phyloP scores from a whole-genome alignment of 2,888 invertebrate genomes.

The Drosophila mimetica region DNA sequence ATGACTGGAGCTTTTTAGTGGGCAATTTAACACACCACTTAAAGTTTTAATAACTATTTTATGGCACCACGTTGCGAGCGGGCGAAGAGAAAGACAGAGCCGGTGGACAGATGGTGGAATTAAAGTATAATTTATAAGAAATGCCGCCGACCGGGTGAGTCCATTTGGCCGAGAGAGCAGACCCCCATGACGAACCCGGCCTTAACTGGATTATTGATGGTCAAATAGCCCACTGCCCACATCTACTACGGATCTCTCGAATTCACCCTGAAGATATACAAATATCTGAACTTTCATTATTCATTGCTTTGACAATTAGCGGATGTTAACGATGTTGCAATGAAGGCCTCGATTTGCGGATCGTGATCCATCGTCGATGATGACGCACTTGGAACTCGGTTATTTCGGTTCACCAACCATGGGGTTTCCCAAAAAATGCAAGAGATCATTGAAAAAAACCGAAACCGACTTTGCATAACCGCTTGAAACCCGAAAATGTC shows the following conservation, averaged over 20 bases:
- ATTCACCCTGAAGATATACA: constrained; percentile 19
- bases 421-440: constrained; percentile 59
- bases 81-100: constrained; percentile 10
- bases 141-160: constrained; percentile 13
- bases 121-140: constrained; percentile 23
- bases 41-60: constrained; percentile 45
- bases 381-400: constrained; percentile 56
- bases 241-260: constrained; percentile 18
- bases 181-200: constrained; percentile 9
- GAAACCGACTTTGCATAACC: constrained; percentile 29
- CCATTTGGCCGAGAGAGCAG: constrained; percentile 23
- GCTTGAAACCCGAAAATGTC: constrained; percentile 8
- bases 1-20: constrained; percentile 21
- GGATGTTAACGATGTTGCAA: constrained; percentile 55
- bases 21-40: constrained; percentile 40
- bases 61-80: constrained; percentile 18
- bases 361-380: constrained; percentile 28
- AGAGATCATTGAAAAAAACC: constrained; percentile 16
- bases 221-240: constrained; percentile 30
- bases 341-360: constrained; percentile 55
- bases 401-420: constrained; percentile 16
- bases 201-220: constrained; percentile 42
- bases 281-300: constrained; percentile 58
- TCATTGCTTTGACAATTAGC: constrained; percentile 58
- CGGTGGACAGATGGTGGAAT: constrained; percentile 15